Base-by-base conservation (phyloP, 2,888 invertebrate genomes). In the Eubasilissa splendida region DNA sequence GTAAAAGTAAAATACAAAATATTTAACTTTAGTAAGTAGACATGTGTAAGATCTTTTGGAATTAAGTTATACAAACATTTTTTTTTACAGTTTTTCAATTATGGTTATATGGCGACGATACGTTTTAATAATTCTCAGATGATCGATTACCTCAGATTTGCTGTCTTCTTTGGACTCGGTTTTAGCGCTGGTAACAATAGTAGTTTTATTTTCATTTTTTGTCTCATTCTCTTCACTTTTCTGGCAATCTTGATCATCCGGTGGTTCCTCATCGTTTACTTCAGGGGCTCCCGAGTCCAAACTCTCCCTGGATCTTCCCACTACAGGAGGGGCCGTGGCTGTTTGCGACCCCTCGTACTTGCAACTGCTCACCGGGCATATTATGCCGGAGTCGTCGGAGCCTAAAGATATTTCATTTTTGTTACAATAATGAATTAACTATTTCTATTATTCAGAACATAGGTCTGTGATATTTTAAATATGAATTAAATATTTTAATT, bases 371-470 rank as follows among this genome's bases (percentile, higher is more conserved):
- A 91, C 92, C 83, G 93, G 92, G 86, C 93, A 93, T 79, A 93
- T 88, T 85, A 95, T 95, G 84, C 96, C 94, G 63, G 95, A 95
- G 88, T 96, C 96, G 87, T 96, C 96, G 58, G 96, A 96, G 63
- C 95, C 95, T 14, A 90, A 88, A 81, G 89, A 42, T 42, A 42
- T 42, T 4, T 42, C 7, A 42, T 42, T 42, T 5, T 5, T 42
- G 42, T 42, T 42, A 42, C 4, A 42, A 42, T 2, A 2, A 7
- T 42, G 42, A 42, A 42, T 42, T 42, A 42, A 42, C 22, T 22
- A 1, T 22, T 22, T 22, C 22, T 22, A 22, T 22, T 22, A 22
- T 22, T 22, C 22, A 22, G 22, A 22, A 22, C 1, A 22, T 22
- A 1, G 22, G 1, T 1, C 22, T 22, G 22, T 22, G 22, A 22